phyloP scores from a whole-genome alignment of 1,140 invertebrate species.

The Drosophila parabipectinata region DNA sequence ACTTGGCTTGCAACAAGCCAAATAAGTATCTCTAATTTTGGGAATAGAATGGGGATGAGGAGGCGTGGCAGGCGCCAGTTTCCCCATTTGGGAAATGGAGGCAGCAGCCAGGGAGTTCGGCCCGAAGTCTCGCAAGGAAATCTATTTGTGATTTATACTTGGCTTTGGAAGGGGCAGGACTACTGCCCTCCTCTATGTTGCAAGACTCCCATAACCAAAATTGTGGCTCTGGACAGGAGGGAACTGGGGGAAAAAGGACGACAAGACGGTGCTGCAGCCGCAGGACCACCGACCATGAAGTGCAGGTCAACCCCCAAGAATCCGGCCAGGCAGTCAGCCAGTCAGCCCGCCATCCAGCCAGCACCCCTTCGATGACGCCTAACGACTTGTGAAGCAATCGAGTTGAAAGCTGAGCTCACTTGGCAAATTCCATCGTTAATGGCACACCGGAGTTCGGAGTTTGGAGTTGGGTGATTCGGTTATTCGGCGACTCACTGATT shows the following conservation, averaged over 20 bases:
- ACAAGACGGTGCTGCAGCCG: conserved; percentile 36
- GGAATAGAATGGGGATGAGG: not conserved
- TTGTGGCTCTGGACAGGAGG: conserved; percentile 31
- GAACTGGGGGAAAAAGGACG: conserved; percentile 9
- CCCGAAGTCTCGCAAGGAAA: conserved; percentile 57
- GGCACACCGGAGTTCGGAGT: not conserved
- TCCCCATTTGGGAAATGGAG: conserved; percentile 55
- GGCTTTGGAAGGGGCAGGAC: conserved; percentile 17
- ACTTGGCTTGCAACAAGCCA: conserved; percentile 11
- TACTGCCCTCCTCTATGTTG: conserved; percentile 32
- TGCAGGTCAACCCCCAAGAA: conserved; percentile 56
- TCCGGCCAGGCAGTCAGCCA: conserved; percentile 3
- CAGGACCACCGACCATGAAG: conserved; percentile 52
- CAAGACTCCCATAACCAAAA: conserved; percentile 59
- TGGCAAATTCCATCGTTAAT: conserved; percentile 39
- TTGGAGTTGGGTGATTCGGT: conserved; percentile 3
- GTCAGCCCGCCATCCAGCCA: conserved; percentile 1
- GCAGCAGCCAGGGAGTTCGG: conserved; percentile 38
- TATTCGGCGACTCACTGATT: not conserved
- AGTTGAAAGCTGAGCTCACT: conserved; percentile 79
- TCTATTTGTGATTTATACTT: conserved; percentile 81
- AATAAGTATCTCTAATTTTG: not conserved
- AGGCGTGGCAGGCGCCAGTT: conserved; percentile 49
- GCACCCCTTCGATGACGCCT: conserved; percentile 63
- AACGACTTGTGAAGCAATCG: conserved; percentile 82